Evolutionary conservation across 2,113 vertebrate genomes (phyloP).

Genomic region (Arizona elegans): DNA sequence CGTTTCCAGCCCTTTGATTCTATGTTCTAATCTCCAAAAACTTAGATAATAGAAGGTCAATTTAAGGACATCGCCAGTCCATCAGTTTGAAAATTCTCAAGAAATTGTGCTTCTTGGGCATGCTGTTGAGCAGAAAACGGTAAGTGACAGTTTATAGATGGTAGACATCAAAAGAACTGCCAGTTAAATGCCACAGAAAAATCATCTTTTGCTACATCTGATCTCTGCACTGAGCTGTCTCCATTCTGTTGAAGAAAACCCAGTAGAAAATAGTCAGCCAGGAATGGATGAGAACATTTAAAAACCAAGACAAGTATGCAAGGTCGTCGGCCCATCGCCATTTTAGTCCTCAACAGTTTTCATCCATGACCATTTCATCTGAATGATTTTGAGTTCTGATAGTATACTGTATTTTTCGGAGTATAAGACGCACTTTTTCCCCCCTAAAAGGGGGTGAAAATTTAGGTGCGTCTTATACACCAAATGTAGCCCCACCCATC

Average conservation of each 20-base stretch:
- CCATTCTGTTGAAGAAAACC: conserved; percentile 18
- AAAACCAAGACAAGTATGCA: too few species aligned
- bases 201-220: conserved; percentile 24
- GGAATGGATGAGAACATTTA: background rate
- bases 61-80: background rate
- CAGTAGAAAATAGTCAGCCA: conserved; percentile 25
- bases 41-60: background rate
- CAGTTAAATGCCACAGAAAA: conserved; percentile 31
- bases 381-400: background rate
- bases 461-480: too few species aligned
- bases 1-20: too few species aligned
- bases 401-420: background rate
- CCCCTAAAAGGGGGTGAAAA: too few species aligned
- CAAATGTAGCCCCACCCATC: too few species aligned
- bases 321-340: too few species aligned
- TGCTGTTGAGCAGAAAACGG: background rate
- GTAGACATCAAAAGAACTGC: conserved; percentile 24
- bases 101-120: conserved; percentile 28
- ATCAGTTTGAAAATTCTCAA: conserved; percentile 15
- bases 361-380: background rate
- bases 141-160: background rate
- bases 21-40: conserved; percentile 5
- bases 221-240: conserved; percentile 16
- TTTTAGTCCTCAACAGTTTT: conserved; percentile 24
- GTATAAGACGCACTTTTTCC: too few species aligned